A percentile compares a stretch with the other conserved stretches of the same genome.
Evolutionary conservation across 2,797 vertebrate species (phyloP).

Genomic region (Sphaeramia orbicularis): DNA sequence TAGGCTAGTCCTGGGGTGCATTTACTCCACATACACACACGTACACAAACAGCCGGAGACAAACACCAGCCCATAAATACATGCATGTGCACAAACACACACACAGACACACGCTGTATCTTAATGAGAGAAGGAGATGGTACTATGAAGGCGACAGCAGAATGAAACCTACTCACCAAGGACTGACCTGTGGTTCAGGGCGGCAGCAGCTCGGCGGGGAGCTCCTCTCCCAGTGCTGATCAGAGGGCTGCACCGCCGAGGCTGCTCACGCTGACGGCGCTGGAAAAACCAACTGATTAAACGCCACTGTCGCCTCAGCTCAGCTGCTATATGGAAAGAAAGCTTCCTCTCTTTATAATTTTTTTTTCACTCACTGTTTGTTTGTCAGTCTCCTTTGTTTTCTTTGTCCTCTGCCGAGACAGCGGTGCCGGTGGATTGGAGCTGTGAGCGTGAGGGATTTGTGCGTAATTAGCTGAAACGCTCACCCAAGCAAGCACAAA

Average conservation of each 20-base stretch:
- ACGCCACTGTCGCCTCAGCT: constrained; percentile 81
- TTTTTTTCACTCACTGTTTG: constrained; percentile 81
- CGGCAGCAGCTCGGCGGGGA: constrained; percentile 75
- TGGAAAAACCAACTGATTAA: constrained; percentile 85
- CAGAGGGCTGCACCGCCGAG: constrained; percentile 78
- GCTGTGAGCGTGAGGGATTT: constrained; percentile 81
- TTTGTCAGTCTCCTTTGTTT: constrained; percentile 85
- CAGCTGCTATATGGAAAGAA: constrained; percentile 81
- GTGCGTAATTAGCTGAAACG: constrained; percentile 87
- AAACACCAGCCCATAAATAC: constrained; percentile 57
- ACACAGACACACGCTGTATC: constrained; percentile 60
- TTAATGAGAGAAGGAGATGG: constrained; percentile 82
- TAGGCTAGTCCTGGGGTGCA: constrained; percentile 88
- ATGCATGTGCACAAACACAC: constrained; percentile 39
- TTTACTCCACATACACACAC: constrained; percentile 65
- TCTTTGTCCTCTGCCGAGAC: constrained; percentile 85
- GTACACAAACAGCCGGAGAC: constrained; percentile 35
- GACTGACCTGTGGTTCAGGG: constrained; percentile 86
- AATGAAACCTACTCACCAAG: constrained; percentile 82
- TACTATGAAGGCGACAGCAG: constrained; percentile 76
- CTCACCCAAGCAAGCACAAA: constrained; percentile 77
- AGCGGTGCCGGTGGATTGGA: constrained; percentile 81
- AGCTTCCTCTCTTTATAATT: constrained; percentile 79
- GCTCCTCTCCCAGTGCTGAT: constrained; percentile 81
- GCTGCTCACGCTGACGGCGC: constrained; percentile 79